Conservation (phyloP, 2,888 invertebrate species). For the Diploptera punctata region DNA sequence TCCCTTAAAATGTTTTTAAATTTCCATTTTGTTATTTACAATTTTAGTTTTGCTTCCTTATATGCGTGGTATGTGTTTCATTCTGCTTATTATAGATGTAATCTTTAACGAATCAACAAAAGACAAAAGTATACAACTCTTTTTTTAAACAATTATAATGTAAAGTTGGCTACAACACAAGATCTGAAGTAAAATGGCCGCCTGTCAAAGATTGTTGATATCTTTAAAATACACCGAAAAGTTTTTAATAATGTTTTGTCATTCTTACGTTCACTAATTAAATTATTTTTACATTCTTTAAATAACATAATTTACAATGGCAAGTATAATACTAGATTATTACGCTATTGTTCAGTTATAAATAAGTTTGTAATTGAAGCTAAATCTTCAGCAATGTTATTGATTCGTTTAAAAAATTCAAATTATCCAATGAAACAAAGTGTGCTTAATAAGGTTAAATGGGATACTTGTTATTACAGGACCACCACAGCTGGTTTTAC, state of each 20-base stretch:
- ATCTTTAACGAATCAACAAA: background rate
- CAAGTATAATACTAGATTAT: background rate
- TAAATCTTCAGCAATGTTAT: slow-evolving; percentile 26
- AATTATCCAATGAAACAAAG: background rate
- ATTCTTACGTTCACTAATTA: background rate
- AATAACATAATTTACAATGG: background rate
- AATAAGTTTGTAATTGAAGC: background rate
- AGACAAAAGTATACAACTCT: background rate
- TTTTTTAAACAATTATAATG: background rate
- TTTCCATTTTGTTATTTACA: background rate
- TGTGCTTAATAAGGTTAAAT: background rate
- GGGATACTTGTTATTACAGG: slow-evolving; percentile 28
- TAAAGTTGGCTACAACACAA: background rate
- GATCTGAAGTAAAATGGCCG: slow-evolving; percentile 20
- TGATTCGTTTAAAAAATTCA: slow-evolving; percentile 30
- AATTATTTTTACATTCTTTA: background rate
- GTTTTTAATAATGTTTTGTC: background rate
- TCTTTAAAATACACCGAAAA: slow-evolving; percentile 12
- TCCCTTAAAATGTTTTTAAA: background rate
- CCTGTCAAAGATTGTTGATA: slow-evolving; percentile 26
- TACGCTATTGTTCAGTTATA: background rate
- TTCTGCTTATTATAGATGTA: background rate
- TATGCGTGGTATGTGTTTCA: background rate
- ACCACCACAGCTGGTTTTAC: slow-evolving; percentile 15
- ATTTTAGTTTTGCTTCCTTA: background rate